Evolutionary conservation across 2,888 invertebrate genomes (phyloP), one percentile per base, ranked within the genome.

Genomic region (Isoperla grammatica): DNA sequence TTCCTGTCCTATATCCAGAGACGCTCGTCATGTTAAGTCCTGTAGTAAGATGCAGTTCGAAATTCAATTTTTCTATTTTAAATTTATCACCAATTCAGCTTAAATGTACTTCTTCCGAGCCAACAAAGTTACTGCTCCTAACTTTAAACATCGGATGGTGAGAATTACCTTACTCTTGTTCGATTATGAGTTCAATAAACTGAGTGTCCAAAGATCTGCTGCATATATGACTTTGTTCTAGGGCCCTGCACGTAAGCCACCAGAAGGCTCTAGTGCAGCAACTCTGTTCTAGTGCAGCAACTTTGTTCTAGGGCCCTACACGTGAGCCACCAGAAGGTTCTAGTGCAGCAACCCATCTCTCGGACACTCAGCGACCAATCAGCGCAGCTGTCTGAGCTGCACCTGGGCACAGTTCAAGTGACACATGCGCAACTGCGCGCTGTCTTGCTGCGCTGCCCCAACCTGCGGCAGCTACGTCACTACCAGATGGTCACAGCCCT

Each of bases 401-500:
- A 70, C 57, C 57, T 70, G 23, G 68, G 68, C 12, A 61, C 62
- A 6, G 65, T 67, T 35, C 56, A 59, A 11, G 65, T 67, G 8
- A 59, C 65, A 4, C 61, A 65, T 1, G 61, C 60, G 3, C 67
- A 69, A 42, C 61, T 70, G 19, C 43, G 57, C 3, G 58, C 50
- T 9, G 61, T 69, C 1, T 64, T 70, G 15, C 58, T 54, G 45
- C 29, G 49, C n/a, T 53, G 62, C 3, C 68, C 68, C 1, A 48
- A 59, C 40, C 61, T 70, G 19, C 60, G 57, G 12, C 49, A 68
- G 19, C 65, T 70, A 17, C 60, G 68, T 11, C 69, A 69, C 61
- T 70, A 70, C 57, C 69, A 69, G 63, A 60, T 70, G 60, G 67
- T 68, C 1, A 60, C 64, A 6, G 69, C 69, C 1, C 65, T 70